These are phyloP conservation scores for Odontomachus brunneus DNA, from an alignment of 1,140 invertebrate species.

Conservation along the genomic window DNA sequence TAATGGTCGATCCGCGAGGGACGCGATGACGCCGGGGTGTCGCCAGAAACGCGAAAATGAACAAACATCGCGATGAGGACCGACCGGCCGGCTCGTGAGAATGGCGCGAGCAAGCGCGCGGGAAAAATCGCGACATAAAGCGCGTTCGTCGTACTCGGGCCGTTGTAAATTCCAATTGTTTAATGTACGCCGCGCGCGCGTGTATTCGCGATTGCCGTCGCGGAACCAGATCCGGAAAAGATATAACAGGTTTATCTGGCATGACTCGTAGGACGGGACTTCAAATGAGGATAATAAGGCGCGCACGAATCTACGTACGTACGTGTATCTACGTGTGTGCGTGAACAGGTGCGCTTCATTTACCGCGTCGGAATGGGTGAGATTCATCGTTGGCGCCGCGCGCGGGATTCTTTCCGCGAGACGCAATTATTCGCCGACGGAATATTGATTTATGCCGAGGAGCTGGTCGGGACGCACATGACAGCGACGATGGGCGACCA, in stretches of 20 bases:
- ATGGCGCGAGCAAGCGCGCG: not conserved
- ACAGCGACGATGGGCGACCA: not conserved
- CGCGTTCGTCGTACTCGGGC: not conserved
- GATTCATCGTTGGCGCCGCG: constrained; percentile 18
- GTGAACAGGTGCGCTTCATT: constrained; percentile 54
- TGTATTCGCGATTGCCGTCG: constrained; percentile 26
- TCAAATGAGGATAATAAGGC: constrained; percentile 51
- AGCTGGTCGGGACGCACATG: not conserved
- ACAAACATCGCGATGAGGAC: not conserved
- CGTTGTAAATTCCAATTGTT: constrained; percentile 52
- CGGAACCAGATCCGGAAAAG: constrained; percentile 55
- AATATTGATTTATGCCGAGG: constrained; percentile 45
- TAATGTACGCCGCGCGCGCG: constrained; percentile 32
- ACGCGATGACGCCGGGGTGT: not conserved
- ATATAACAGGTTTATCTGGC: constrained; percentile 56
- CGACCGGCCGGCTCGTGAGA: not conserved
- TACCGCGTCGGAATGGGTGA: constrained; percentile 30
- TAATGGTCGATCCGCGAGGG: not conserved
- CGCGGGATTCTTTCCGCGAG: constrained; percentile 31
- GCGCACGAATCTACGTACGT: constrained; percentile 6
- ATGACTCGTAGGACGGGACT: constrained; percentile 40
- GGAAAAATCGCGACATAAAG: constrained; percentile 12
- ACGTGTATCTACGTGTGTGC: not conserved
- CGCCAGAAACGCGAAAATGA: too few relatives aligned
- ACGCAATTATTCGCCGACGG: constrained; percentile 29